These are phyloP conservation scores for Prochilodus magdalenae DNA, from an alignment of 2,113 vertebrate species.

Conservation along the genomic window DNA sequence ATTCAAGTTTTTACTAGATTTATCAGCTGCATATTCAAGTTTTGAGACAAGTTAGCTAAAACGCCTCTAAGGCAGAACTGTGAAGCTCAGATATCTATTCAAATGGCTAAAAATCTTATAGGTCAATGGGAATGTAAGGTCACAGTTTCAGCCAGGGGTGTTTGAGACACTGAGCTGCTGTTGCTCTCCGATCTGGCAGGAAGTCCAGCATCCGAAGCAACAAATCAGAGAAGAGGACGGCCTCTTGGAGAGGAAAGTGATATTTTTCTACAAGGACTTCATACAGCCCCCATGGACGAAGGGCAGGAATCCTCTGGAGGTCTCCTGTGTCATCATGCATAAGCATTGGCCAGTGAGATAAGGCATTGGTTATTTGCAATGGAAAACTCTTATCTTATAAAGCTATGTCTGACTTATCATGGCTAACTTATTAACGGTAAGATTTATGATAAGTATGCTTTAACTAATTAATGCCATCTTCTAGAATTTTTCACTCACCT, in stretches of 20 bases:
- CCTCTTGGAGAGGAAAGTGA: conserved; percentile 71
- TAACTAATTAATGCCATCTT: neutral
- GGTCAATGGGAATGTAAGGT: conserved; percentile 36
- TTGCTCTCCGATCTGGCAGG: conserved; percentile 76
- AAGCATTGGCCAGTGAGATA: neutral
- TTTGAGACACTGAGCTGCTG: conserved; percentile 79
- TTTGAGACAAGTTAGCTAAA: neutral
- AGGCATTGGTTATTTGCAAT: neutral
- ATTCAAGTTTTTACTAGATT: neutral
- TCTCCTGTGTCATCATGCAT: conserved; percentile 70
- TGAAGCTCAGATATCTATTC: too few species aligned
- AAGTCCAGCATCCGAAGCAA: conserved; percentile 81
- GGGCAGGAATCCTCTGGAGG: conserved; percentile 70
- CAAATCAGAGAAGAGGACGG: conserved; percentile 75
- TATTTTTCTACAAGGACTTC: conserved; percentile 80
- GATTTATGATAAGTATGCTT: too few species aligned
- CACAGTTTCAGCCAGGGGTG: conserved; percentile 79
- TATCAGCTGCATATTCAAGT: neutral
- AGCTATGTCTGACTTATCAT: too few species aligned
- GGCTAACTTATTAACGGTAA: too few species aligned
- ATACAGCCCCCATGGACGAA: conserved; percentile 78
- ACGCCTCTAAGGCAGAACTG: neutral
- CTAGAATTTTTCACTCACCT: conserved; percentile 70
- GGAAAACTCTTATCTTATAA: neutral
- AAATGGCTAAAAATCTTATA: neutral